phyloP scores from a whole-genome alignment of 1,140 invertebrate genomes.

The Orchesella cincta region DNA sequence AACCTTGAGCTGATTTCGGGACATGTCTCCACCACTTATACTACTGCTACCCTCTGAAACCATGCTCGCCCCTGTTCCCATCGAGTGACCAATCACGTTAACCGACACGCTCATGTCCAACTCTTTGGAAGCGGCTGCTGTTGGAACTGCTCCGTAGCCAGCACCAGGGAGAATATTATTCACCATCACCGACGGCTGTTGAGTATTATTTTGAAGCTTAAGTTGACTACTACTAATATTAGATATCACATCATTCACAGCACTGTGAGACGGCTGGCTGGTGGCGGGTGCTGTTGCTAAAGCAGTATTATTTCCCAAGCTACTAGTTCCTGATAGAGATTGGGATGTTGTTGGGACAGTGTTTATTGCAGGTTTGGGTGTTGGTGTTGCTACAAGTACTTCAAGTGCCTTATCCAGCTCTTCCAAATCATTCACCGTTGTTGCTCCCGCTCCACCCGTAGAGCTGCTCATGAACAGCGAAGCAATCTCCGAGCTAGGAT shows the following conservation, averaged over 20 bases:
- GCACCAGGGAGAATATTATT: too few relatives aligned
- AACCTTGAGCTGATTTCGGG: constrained; percentile 80
- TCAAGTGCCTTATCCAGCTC: constrained; percentile 75
- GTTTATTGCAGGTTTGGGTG: not conserved
- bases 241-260: constrained; percentile 18
- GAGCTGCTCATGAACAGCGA: constrained; percentile 62
- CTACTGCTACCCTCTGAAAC: not conserved
- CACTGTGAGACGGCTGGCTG: not conserved
- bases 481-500: constrained; percentile 61
- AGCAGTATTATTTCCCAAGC: not conserved
- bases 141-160: too few relatives aligned
- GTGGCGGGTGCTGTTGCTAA: not conserved
- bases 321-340: not conserved
- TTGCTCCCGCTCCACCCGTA: constrained; percentile 53
- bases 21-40: constrained; percentile 54
- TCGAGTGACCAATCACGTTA: not conserved
- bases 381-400: constrained; percentile 28
- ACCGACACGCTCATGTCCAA: not conserved
- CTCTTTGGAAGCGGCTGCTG: not conserved
- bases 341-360: not conserved
- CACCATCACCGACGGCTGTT: not conserved
- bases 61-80: not conserved
- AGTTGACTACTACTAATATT: not conserved
- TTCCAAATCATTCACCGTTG: constrained; percentile 65
- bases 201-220: not conserved